Base-by-base conservation (phyloP, 1,140 invertebrate species). In the Lordiphosa clarofinis region DNA sequence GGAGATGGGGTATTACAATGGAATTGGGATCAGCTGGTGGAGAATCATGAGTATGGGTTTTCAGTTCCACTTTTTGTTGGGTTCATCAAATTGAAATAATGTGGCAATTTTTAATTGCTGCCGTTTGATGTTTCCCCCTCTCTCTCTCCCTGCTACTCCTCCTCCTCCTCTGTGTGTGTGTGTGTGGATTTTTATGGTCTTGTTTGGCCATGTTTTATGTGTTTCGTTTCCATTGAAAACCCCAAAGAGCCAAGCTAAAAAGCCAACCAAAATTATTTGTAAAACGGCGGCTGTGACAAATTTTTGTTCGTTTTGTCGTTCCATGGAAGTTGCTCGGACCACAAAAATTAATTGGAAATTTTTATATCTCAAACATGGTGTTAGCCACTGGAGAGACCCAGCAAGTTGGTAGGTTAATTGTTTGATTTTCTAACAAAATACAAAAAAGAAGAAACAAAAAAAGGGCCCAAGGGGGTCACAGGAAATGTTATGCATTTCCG, bases 141-240 rank as follows among this genome's bases (percentile, higher is more conserved):
- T 4, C 4, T 4, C 4, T 4, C 19, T 19, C 2, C 19, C 19
- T 19, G 19, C 19, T 2, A 1, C 19, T 19, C 19, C 19, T 19
- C 19, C 19, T 19, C 1, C 19, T 19, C 4, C 19, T 19, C 19
- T 19, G 19, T 19, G 24, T 24, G 24, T 24, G 24, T 24, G 24
- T 24, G 24, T 24, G 24, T 24, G 44, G 53, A 50, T 42, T 56
- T 36, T 42, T 53, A 21, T 66, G 52, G 46, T 67, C 64, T 58
- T 67, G 63, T 67, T 81, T 81, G 72, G 63, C 76, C 76, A 76
- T 81, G 76, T 81, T 81, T 81, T 81, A 81, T 81, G 76, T 72
- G 76, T 81, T 81, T 82, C 76, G 78, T 82, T 82, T 82, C 76
- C 76, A 82, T 82, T 82, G 76, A 82, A 81, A 81, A 76, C 63